Percentiles rank a stretch among this genome's conserved stretches.
phyloP scores from a whole-genome alignment of 2,888 invertebrate species.

The Tortricodes alternella region DNA sequence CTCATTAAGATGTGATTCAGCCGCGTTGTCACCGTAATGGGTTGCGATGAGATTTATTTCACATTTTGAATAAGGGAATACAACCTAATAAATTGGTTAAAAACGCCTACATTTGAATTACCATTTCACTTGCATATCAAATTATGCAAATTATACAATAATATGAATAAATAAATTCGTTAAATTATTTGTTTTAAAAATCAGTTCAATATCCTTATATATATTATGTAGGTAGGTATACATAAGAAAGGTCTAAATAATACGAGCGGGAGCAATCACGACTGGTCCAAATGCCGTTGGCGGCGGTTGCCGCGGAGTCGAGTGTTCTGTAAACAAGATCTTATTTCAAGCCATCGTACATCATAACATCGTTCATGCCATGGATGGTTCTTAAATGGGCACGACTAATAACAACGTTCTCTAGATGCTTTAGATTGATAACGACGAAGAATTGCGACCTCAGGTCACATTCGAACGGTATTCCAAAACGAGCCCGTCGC shows the following conservation, averaged over 20 bases:
- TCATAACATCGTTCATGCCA: slow-evolving; percentile 4
- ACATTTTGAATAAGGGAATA: slow-evolving; percentile 16
- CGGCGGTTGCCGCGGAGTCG: slow-evolving; percentile 24
- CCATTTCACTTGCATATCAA: slow-evolving; percentile 7
- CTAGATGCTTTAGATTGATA: slow-evolving; percentile 18
- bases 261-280: slow-evolving; percentile 22
- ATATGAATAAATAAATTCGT: neutral
- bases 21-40: slow-evolving; percentile 31
- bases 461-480: slow-evolving; percentile 19
- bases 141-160: slow-evolving; percentile 1
- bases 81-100: slow-evolving; percentile 14
- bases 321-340: slow-evolving; percentile 60
- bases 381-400: neutral
- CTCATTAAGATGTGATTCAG: slow-evolving; percentile 42
- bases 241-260: slow-evolving; percentile 21
- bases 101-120: slow-evolving; percentile 7
- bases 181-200: neutral
- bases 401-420: slow-evolving; percentile 17
- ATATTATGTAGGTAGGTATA: too few species aligned
- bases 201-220: neutral
- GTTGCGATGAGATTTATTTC: slow-evolving; percentile 29
- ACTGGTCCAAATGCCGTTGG: slow-evolving; percentile 24
- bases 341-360: slow-evolving; percentile 44
- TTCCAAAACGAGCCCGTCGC: slow-evolving; percentile 11
- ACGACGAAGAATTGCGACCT: slow-evolving; percentile 16